phyloP scores from a whole-genome alignment of 2,797 vertebrate genomes.

The Streptopelia turtur region DNA sequence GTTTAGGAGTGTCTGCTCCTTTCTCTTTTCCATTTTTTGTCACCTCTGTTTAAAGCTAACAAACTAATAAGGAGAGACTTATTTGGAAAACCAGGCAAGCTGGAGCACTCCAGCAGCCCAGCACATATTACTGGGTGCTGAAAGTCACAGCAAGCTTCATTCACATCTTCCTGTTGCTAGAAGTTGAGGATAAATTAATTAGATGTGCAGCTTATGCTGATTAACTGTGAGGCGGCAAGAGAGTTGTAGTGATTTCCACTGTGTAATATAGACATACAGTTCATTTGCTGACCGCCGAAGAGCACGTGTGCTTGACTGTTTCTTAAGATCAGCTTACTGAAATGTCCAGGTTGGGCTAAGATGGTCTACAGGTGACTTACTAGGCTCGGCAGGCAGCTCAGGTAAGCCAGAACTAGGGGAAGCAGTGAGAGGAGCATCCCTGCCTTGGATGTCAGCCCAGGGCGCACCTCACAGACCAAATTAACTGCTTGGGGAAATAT shows the following conservation, averaged over 20 bases:
- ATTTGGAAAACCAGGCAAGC: background rate
- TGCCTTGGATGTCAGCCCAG: background rate
- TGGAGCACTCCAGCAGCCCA: background rate
- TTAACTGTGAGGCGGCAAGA: slow-evolving; percentile 25
- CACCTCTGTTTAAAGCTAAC: background rate
- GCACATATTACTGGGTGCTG: accelerated
- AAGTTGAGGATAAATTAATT: slow-evolving; percentile 38
- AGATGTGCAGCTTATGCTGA: background rate
- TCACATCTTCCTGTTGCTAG: background rate
- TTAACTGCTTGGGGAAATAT: background rate
- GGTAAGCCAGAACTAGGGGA: background rate
- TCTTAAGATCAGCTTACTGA: background rate
- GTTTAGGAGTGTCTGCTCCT: background rate
- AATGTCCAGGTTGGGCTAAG: background rate
- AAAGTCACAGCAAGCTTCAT: background rate
- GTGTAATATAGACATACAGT: background rate
- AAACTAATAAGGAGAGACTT: background rate
- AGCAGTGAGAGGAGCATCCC: background rate
- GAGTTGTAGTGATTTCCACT: background rate
- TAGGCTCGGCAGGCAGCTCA: background rate
- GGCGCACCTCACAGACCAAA: background rate
- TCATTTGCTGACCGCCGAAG: background rate
- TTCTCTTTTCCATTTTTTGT: background rate
- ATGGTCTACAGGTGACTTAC: background rate
- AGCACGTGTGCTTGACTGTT: background rate